Evolutionary conservation across 2,113 vertebrate genomes (phyloP), one percentile per base, ranked within the genome.

Genomic region (Nestor notabilis): DNA sequence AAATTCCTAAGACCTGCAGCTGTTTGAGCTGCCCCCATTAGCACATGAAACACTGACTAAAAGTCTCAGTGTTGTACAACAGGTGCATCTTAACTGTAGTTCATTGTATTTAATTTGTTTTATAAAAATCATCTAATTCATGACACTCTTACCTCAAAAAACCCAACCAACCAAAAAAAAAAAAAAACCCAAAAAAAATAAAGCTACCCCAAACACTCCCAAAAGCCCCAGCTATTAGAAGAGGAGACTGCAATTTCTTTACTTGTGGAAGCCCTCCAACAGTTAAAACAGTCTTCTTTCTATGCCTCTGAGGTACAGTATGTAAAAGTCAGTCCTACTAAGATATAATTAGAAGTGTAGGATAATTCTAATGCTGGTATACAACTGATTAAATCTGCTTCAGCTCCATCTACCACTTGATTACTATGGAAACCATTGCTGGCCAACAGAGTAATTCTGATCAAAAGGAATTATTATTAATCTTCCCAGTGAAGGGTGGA

Each of bases 401-500:
- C 94, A 90, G 95, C 68, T 81, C 89, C 97, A 93, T 96, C 97
- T 97, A 95, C 97, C 87, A 96, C 97, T 91, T 96, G 97, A 98
- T 98, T 98, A 96, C 98, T 96, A 98, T 98, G 98, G 98, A 98
- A 98, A 98, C 97, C 60, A 96, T 77, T 96, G 83, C 97, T 97
- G 92, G 86, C 93, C 97, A 97, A 97, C 79, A 60, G 60, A 97
- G 90, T 96, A 97, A 97, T 98, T 97, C 96, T 95, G 97, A 98
- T 98, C 96, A 98, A 97, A 98, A 98, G 66, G 97, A 98, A 97
- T 98, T 98, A 98, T 97, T 98, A 96, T 98, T 98, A 98, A 97
- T 98, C 97, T 97, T 98, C 87, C 72, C 72, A 97, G 95, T 95
- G 91, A 97, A 98, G 80, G 91, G 87, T 96, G 95, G 89, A 82